Conservation (phyloP, 2,888 invertebrate genomes). For the Pyrocoelia pectoralis region DNA sequence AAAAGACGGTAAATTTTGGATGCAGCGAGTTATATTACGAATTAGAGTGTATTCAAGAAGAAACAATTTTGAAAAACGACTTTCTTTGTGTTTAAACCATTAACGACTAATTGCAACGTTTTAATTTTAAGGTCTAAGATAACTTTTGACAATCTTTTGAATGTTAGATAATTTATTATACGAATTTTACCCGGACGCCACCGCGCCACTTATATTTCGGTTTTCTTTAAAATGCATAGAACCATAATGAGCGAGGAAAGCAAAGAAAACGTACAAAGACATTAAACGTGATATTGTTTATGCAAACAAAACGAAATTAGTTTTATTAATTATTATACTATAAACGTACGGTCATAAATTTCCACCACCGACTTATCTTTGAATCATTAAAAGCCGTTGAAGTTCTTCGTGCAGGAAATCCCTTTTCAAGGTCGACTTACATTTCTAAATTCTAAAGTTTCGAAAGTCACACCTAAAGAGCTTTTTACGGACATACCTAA, state of each 20-base stretch:
- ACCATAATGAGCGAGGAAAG: constrained; percentile 26
- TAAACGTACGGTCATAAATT: not conserved
- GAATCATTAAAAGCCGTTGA: too few species aligned
- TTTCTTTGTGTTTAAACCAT: constrained; percentile 59
- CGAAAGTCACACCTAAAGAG: too few species aligned
- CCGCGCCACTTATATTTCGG: constrained; percentile 5
- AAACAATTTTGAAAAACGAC: constrained; percentile 62
- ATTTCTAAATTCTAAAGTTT: too few species aligned
- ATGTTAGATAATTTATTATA: constrained; percentile 41
- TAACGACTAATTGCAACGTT: constrained; percentile 60
- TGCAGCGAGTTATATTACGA: constrained; percentile 33
- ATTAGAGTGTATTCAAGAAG: constrained; percentile 55
- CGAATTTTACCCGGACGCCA: constrained; percentile 18
- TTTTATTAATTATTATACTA: constrained; percentile 8
- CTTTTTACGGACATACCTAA: too few species aligned
- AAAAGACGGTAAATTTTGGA: constrained; percentile 29
- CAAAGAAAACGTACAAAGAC: too few species aligned
- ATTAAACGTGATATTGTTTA: constrained; percentile 30
- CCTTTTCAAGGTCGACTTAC: too few species aligned
- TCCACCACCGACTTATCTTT: too few species aligned
- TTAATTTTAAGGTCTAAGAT: constrained; percentile 57
- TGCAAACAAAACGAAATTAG: constrained; percentile 28
- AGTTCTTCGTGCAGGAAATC: too few species aligned
- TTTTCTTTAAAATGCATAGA: too few species aligned
- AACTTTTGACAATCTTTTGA: constrained; percentile 58